A percentile compares a stretch with the other conserved stretches of the same genome.
These are phyloP conservation scores for Coregonus ussuriensis DNA, from an alignment of 2,797 vertebrate genomes.

Conservation along the genomic window DNA sequence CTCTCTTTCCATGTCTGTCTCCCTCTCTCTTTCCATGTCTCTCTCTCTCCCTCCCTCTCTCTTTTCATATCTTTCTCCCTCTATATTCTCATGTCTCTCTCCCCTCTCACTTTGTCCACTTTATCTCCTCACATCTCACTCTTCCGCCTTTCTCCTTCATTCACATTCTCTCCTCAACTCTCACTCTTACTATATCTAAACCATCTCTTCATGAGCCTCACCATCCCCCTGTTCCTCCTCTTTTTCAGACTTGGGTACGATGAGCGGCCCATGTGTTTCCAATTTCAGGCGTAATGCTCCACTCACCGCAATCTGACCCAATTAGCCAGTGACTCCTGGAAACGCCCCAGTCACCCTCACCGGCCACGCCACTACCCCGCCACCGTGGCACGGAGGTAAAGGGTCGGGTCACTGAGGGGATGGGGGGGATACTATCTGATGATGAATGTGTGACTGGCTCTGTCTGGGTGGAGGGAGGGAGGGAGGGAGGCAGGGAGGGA, in stretches of 20 bases:
- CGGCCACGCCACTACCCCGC: constrained; percentile 27
- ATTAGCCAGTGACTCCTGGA: constrained; percentile 71
- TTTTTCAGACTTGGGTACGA: background rate
- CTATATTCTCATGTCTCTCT: background rate
- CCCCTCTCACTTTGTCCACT: background rate
- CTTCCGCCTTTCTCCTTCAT: background rate
- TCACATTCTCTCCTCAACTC: background rate
- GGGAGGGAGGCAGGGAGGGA: too few species aligned
- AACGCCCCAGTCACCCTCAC: constrained; percentile 53
- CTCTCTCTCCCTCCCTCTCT: constrained; percentile 7
- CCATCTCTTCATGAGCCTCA: background rate
- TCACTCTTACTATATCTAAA: background rate
- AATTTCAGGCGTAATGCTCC: constrained; percentile 71
- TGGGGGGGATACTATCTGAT: background rate
- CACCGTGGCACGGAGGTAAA: constrained; percentile 59
- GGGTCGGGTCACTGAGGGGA: constrained; percentile 49
- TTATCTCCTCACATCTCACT: constrained; percentile 2
- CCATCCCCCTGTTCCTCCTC: background rate
- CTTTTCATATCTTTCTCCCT: constrained; percentile 19
- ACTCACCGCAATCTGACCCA: constrained; percentile 70
- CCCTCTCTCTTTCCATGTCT: constrained; percentile 10
- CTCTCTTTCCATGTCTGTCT: too few species aligned
- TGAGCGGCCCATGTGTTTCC: constrained; percentile 63
- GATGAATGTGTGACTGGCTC: constrained; percentile 24
- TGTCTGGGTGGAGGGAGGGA: constrained; percentile 3